Evolutionary conservation across 2,888 invertebrate genomes (phyloP).

Genomic region (Altica lythri): DNA sequence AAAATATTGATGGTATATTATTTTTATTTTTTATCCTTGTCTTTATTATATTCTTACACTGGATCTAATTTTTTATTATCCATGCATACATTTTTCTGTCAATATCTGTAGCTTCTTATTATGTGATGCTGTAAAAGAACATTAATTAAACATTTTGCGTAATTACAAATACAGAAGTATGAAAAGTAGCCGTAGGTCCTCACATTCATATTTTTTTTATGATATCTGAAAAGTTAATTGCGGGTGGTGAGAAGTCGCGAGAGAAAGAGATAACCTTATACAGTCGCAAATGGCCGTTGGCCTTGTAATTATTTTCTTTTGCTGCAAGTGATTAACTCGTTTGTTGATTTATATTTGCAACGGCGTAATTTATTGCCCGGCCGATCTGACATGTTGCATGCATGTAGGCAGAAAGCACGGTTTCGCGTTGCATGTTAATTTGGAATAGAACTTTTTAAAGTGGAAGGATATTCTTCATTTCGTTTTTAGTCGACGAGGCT

Average conservation of each 20-base stretch:
- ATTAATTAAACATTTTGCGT: neutral
- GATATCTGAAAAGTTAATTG: constrained; percentile 33
- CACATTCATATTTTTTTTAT: constrained; percentile 20
- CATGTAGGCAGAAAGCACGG: constrained; percentile 57
- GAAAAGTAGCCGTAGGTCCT: constrained; percentile 21
- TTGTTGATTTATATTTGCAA: constrained; percentile 58
- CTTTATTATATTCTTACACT: too few species aligned
- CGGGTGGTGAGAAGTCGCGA: constrained; percentile 35
- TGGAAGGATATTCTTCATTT: constrained; percentile 39
- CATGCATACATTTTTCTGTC: too few species aligned
- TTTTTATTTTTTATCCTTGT: too few species aligned
- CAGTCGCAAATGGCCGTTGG: constrained; percentile 51
- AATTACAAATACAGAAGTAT: constrained; percentile 25
- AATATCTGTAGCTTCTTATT: too few species aligned
- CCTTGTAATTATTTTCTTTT: constrained; percentile 59
- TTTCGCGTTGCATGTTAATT: constrained; percentile 58
- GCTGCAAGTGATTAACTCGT: constrained; percentile 59
- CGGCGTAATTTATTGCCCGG: constrained; percentile 54
- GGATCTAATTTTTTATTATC: too few species aligned
- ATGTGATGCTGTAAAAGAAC: neutral
- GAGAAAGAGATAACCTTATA: constrained; percentile 35
- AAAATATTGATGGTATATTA: too few species aligned
- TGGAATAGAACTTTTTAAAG: constrained; percentile 49
- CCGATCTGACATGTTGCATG: constrained; percentile 57
- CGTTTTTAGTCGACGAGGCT: too few species aligned